Base-by-base conservation (phyloP, 2,888 invertebrate genomes). In the Gryllus longicercus region DNA sequence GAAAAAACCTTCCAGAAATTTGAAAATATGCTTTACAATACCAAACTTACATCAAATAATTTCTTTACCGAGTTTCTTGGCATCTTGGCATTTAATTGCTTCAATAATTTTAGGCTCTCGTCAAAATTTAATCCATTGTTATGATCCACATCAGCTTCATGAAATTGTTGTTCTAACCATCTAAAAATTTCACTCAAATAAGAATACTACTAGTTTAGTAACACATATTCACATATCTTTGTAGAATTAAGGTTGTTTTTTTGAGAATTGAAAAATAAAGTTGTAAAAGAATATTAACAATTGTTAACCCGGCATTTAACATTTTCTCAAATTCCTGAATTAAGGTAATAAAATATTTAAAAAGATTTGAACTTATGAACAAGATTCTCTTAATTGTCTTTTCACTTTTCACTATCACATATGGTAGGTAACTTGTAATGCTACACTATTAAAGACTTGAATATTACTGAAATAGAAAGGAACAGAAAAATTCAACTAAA, bases 41-140 rank as follows among this genome's bases (percentile, higher is more conserved):
- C 25, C 25, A 75, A 74, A 79, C 81, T 79, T 84, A 90, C 90
- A 84, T 89, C 86, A 84, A 91, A 91, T 76, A 90, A 84, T 78
- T 86, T 85, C 82, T 85, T 86, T 5, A 89, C 89, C 82, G 89
- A 87, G 50, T 86, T 85, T 80, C 88, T 87, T 81, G 88, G 87
- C 85, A 90, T 87, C 82, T 88, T 87, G 50, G 91, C 87, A 84
- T 91, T 91, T 78, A 91, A 85, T 74, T 87, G 86, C 82, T 89
- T 87, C 79, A 91, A 85, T 76, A 91, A 86, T 83, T 86, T 87
- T 84, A 88, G 85, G 78, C 90, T 87, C 84, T 91, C 91, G 38
- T 88, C 87, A 83, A 90, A 89, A 82, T 87, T 88, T 38, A 91
- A 85, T 74, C 87, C 85, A 79, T 89, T 88, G 83, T 87, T 88